Evolutionary conservation across 1,140 invertebrate genomes (phyloP), one percentile per base, ranked within the genome.

Genomic region (Fopius arisanus): DNA sequence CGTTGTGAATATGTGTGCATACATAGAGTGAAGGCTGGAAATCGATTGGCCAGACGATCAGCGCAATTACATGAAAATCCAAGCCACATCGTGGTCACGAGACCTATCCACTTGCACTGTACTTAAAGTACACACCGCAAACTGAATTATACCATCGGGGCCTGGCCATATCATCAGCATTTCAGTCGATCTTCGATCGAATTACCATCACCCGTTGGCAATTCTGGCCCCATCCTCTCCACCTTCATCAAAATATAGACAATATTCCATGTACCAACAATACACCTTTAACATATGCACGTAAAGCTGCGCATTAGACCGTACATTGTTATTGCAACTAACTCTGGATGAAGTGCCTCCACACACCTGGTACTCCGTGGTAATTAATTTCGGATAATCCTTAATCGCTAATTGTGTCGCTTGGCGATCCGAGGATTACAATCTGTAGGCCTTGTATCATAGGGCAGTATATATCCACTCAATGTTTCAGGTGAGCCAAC

Each of bases 301-400:
- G 74, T 66, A 76, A 68, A 66, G 65, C 51, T 40, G 59, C 69
- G 78, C 75, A 77, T 79, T 78, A 80, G 72, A 74, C 69, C 70
- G 51, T 78, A 43, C 66, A 40, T 73, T 79, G 80, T 82, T 85
- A 82, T 80, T 84, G 78, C 81, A 82, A 83, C 80, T 80, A 77
- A 76, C 66, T 33, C 21, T 21, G 28, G n/a, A 4, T 31, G 4
- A 0, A 33, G 4, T 65, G 16, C 19, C 66, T 62, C 43, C 76
- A 78, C 77, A 82, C 78, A 81, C 83, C 72, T 73, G 72, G 26
- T 73, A 48, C 72, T 54, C 7, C 14, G 16, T 62, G 33, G 43
- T 68, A 82, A 88, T 88, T 87, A 86, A 87, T 88, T 87, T 79
- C 37, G 74, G 80, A 85, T 88, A 85, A 88, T 87, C 81, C 84